Conservation (phyloP, 2,797 vertebrate species). For the Emys orbicularis region DNA sequence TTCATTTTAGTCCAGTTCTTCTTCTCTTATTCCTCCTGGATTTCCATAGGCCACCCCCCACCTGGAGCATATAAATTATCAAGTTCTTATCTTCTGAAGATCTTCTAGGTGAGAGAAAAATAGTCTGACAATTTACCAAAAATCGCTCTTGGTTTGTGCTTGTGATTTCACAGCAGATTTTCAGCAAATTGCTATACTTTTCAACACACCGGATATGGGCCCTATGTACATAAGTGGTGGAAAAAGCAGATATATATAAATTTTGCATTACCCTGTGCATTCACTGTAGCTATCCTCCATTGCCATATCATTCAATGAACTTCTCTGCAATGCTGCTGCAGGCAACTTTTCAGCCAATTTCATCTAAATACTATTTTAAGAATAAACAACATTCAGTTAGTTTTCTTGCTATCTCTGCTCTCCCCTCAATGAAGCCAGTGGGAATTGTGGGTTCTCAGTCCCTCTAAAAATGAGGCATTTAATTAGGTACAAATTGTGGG, state of each 20-base stretch:
- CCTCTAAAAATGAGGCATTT: background rate
- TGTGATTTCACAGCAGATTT: background rate
- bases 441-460: background rate
- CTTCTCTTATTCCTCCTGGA: background rate
- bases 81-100: background rate
- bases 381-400: background rate
- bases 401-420: background rate
- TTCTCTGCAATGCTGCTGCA: background rate
- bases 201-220: background rate
- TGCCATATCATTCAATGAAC: background rate
- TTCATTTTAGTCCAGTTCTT: conserved; percentile 19
- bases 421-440: background rate
- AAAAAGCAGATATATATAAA: background rate
- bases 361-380: background rate
- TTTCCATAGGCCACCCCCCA: background rate
- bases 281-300: background rate
- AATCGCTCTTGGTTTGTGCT: background rate
- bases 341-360: background rate
- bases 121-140: background rate
- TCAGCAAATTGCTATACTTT: background rate
- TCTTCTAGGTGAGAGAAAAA: background rate
- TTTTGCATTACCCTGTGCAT: background rate
- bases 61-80: background rate
- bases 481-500: background rate
- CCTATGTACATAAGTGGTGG: background rate